A percentile compares a stretch with the other conserved stretches of the same genome.
Conservation (phyloP, 2,888 invertebrate genomes). For the Calameuta pallipes region DNA sequence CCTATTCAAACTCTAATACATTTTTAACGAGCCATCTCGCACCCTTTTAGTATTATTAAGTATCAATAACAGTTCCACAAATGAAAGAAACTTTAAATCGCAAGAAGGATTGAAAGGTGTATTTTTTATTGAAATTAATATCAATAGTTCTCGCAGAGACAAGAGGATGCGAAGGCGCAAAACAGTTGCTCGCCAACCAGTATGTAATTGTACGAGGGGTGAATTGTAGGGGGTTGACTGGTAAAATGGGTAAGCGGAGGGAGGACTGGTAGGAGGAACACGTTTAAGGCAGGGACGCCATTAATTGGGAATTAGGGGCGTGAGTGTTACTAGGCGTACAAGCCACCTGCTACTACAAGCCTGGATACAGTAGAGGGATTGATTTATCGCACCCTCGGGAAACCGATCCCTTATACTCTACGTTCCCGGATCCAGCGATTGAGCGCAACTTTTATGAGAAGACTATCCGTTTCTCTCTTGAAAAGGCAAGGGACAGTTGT, state of each 20-base stretch:
- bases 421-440: background rate
- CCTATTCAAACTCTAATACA: background rate
- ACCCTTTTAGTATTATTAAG: background rate
- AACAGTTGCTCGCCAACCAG: background rate
- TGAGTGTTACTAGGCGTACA: constrained; percentile 53
- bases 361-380: constrained; percentile 48
- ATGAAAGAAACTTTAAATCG: background rate
- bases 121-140: background rate
- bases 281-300: constrained; percentile 34
- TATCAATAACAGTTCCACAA: background rate
- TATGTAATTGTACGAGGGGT: background rate
- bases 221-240: background rate
- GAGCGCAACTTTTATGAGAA: background rate
- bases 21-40: background rate
- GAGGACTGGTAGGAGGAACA: background rate
- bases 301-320: constrained; percentile 66
- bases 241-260: background rate
- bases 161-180: background rate
- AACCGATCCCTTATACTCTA: background rate
- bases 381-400: constrained; percentile 64
- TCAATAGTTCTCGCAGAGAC: background rate
- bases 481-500: background rate
- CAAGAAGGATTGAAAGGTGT: background rate
- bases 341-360: constrained; percentile 61
- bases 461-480: background rate